Base-by-base conservation (phyloP, 1,140 invertebrate genomes). In the Lordiphosa mommai region DNA sequence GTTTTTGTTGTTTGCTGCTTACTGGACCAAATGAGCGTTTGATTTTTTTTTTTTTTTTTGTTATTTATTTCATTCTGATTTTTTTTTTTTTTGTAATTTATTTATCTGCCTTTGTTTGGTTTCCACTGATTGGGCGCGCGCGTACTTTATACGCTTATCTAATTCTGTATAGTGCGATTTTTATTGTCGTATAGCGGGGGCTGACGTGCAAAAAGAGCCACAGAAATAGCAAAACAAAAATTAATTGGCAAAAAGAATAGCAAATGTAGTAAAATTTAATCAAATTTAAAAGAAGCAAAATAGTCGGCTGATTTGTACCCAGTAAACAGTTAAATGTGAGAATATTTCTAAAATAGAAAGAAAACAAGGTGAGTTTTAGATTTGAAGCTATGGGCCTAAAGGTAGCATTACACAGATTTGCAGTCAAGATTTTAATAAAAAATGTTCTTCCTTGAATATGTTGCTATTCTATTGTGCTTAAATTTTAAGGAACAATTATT, bases 81-180 rank as follows among this genome's bases (percentile, higher is more conserved):
- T 56, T 32, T 44, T 33, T 40, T 29, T 66, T 36, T 48, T 69
- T 29, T 34, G 16, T 27, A 48, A 20, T 55, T 41, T 38, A 50
- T 60, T 55, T 67, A 58, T 52, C 29, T 51, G 14, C 47, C 36
- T 71, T 61, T 70, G 48, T 50, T 60, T 52, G 55, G 38, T 27
- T 16, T 67, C 49, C n/a, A 51, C 46, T 73, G 70, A 73, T 82
- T 74, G 64, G 29, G 17, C 30, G 23, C 13, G 9, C 38, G 37
- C 49, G 41, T 51, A 57, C 64, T 76, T 43, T 72, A 51, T 61
- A 79, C 46, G 73, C 76, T 82, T 80, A 80, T 80, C 76, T 67
- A 57, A 41, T 65, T 57, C 60, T 23, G 43, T 57, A 64, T 44
- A 55, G 41, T 16, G 43, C 43, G 23, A 52, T 66, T 56, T 55